Base-by-base conservation (phyloP, 2,113 vertebrate genomes). In the Heterocephalus glaber region DNA sequence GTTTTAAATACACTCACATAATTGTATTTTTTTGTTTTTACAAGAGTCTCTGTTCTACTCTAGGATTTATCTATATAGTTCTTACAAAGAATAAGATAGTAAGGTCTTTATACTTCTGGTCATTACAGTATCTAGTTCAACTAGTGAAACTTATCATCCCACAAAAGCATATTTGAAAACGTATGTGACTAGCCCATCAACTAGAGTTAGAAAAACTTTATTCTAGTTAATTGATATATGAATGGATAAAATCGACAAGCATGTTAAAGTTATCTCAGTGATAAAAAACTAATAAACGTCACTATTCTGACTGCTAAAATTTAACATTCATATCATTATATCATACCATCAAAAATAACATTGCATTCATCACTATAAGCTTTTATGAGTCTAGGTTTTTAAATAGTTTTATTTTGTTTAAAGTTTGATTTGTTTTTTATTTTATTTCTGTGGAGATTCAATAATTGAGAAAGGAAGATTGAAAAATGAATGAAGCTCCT, bases 111-210 rank as follows among this genome's bases (percentile, higher is more conserved):
- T 16, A 7, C 5, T 19, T 66, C 38, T 52, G 5, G 4, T 74
- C 28, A 17, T 74, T 44, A 44, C 30, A 2, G 22, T 60, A 10
- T 82, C 9, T 88, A 3, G 58, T 60, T 13, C 2, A 88, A 81
- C 3, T 66, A 66, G 28, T 84, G 66, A 81, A 35, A 24, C 58
- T 49, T 86, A 2, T 1, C 13, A 66, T 58, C 56, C 1, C 44
- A 56, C 77, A 47, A 93, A 85, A 86, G 5, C 6, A 56, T 35
- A 60, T 41, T 65, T 82, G 28, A 90, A 86, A 68, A 49, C 10
- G 24, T 5, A 13, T 2, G 16, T 56, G 72, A 2, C 6, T 4
- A 58, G 3, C 1, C 3, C 5, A 81, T 80, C 24, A 22, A 3
- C 6, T 76, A 81, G 30, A 82, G 33, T 81, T 66, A 74, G 2